A percentile compares a stretch with the other conserved stretches of the same genome.
Conservation (phyloP, 1,140 invertebrate species). For the Batillaria attramentaria region DNA sequence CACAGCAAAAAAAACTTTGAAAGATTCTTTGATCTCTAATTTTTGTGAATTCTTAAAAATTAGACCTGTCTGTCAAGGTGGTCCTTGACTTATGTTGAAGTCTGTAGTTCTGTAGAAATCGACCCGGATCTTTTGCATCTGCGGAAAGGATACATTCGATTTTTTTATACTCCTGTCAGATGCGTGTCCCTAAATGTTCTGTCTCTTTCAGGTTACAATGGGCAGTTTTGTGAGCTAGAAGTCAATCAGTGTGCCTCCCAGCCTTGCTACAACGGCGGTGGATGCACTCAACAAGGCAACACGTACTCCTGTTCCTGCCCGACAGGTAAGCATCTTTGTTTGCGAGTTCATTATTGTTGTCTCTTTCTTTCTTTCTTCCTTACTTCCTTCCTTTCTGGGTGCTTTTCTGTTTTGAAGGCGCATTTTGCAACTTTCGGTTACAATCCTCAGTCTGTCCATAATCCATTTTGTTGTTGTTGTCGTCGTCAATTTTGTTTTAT, state of each 20-base stretch:
- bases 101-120: background rate
- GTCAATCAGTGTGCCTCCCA: slow-evolving; percentile 21
- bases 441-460: no score
- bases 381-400: background rate
- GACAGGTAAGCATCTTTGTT: background rate
- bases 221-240: slow-evolving; percentile 14
- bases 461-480: no score
- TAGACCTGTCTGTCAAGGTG: no score
- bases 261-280: slow-evolving; percentile 19
- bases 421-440: no score
- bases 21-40: background rate
- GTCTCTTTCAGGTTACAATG: slow-evolving; percentile 24
- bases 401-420: background rate
- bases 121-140: background rate
- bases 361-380: background rate
- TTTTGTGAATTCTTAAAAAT: background rate
- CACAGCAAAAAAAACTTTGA: no score
- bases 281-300: background rate
- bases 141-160: background rate
- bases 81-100: no score
- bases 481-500: no score
- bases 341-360: background rate
- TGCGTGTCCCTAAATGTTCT: no score
- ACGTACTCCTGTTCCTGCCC: slow-evolving; percentile 14
- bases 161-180: no score